phyloP scores from a whole-genome alignment of 2,113 vertebrate species.

The Glareola pratincola region DNA sequence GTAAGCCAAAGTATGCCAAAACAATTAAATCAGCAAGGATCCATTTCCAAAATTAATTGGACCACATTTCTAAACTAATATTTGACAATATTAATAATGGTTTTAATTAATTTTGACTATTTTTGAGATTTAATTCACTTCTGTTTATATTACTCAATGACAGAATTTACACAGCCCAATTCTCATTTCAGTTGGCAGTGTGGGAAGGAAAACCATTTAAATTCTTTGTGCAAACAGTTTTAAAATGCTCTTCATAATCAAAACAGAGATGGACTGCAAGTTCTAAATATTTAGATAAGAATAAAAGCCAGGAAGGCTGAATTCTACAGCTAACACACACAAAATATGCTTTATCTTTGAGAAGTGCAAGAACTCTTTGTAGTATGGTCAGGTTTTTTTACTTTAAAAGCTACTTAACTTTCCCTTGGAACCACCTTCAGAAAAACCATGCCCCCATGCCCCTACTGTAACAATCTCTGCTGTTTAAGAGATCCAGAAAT shows the following conservation, averaged over 20 bases:
- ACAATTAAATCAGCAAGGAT: not conserved
- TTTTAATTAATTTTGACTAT: not conserved
- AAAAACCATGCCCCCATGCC: not conserved
- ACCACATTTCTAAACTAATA: not conserved
- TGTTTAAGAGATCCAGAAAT: not conserved
- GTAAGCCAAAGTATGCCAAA: not conserved
- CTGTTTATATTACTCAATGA: not conserved
- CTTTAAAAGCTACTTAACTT: not conserved
- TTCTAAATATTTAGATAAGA: not conserved
- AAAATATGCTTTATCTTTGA: not conserved
- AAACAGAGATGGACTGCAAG: not conserved
- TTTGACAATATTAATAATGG: not conserved
- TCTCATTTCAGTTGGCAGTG: not conserved
- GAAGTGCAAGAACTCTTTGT: not conserved
- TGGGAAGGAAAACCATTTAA: not conserved
- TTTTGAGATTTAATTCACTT: not conserved
- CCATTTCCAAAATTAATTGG: not conserved
- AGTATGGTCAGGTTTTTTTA: not conserved
- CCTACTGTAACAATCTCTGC: not conserved
- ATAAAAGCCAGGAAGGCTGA: not conserved
- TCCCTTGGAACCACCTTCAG: not conserved
- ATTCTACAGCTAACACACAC: not conserved
- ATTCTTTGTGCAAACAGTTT: not conserved
- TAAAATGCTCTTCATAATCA: not conserved
- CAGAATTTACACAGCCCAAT: not conserved